Conservation (phyloP, 2,113 vertebrate genomes). For the Crotophaga sulcirostris region DNA sequence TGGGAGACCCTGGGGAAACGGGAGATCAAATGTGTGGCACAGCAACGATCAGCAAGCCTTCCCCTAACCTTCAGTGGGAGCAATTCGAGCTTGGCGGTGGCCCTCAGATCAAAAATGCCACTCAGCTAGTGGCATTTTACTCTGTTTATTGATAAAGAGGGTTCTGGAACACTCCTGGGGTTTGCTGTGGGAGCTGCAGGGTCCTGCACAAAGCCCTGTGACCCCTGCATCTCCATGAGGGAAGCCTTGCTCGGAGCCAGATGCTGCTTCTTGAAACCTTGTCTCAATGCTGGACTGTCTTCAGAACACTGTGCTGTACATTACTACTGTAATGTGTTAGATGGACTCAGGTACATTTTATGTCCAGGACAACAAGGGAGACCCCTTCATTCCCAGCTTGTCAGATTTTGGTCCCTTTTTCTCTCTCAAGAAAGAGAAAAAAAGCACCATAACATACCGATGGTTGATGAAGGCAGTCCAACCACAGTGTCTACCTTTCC, state of each 20-base stretch:
- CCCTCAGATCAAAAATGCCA: background rate
- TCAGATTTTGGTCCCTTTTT: background rate
- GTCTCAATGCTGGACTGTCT: background rate
- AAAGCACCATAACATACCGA: fast-evolving
- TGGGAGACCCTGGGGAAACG: fast-evolving
- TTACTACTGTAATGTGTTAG: background rate
- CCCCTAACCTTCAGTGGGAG: background rate
- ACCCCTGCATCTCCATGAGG: background rate
- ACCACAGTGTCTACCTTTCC: fast-evolving
- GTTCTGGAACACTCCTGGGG: background rate
- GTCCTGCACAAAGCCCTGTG: background rate
- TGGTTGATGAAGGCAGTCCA: background rate
- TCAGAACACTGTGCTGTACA: too few species aligned
- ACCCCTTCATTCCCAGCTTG: background rate
- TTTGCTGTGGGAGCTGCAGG: background rate
- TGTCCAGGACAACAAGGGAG: background rate
- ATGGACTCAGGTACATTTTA: background rate
- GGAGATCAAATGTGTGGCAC: background rate
- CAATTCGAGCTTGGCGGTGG: background rate
- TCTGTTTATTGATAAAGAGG: background rate
- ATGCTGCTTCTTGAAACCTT: background rate
- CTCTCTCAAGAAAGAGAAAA: background rate
- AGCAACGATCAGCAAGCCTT: background rate
- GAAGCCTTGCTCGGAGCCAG: background rate
- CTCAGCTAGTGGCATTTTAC: background rate